These are phyloP conservation scores for Setipinna tenuifilis DNA, from an alignment of 2,797 vertebrate species.

Conservation along the genomic window DNA sequence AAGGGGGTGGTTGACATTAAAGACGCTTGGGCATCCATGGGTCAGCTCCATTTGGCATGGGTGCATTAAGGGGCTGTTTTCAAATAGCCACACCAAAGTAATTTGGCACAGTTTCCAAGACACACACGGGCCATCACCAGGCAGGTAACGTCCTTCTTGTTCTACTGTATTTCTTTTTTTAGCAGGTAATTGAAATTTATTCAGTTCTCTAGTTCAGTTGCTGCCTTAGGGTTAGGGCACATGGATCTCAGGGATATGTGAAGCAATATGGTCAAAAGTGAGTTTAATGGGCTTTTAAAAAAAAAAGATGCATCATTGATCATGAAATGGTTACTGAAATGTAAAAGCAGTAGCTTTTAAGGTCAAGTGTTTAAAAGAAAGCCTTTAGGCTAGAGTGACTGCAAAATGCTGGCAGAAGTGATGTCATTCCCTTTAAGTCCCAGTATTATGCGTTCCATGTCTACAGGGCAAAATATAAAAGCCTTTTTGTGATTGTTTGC, in stretches of 20 bases:
- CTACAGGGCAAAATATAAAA: neutral
- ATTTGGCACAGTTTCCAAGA: neutral
- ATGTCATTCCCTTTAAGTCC: neutral
- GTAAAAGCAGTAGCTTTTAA: neutral
- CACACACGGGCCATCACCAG: conserved; percentile 12
- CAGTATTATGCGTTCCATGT: neutral
- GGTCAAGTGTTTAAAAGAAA: neutral
- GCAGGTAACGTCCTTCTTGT: conserved; percentile 31
- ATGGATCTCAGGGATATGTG: neutral
- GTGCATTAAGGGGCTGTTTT: conserved; percentile 46
- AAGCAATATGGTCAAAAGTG: neutral
- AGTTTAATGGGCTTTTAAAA: neutral
- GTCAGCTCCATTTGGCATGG: conserved; percentile 34
- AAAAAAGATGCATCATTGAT: neutral
- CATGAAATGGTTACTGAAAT: neutral
- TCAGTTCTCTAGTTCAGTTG: neutral
- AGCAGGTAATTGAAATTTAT: neutral
- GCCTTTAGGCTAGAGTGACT: neutral
- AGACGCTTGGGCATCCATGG: no score
- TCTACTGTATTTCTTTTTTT: neutral
- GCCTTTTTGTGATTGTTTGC: neutral
- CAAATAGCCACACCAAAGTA: conserved; percentile 39
- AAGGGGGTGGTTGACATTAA: no score
- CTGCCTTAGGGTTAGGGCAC: neutral
- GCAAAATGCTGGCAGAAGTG: neutral